A percentile compares a stretch with the other conserved stretches of the same genome.
Evolutionary conservation across 2,113 vertebrate genomes (phyloP).

Genomic region (Plecotus auritus): DNA sequence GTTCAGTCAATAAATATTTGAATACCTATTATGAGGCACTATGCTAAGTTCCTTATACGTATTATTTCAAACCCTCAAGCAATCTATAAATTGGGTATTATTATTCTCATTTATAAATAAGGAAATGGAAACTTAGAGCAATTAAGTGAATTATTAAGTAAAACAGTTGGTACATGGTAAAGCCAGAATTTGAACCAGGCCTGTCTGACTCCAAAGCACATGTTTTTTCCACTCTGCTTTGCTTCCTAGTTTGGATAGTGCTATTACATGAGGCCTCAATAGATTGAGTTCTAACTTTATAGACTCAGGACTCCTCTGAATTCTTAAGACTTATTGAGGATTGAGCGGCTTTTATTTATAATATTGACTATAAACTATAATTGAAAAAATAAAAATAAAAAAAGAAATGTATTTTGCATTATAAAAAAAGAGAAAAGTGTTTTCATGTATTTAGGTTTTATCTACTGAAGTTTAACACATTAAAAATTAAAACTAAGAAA

Average conservation of each 20-base stretch:
- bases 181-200: not conserved
- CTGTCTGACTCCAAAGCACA: not conserved
- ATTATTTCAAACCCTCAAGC: not conserved
- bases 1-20: not conserved
- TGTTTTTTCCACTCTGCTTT: not conserved
- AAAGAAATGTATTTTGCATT: not conserved
- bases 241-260: not conserved
- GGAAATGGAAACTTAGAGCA: not conserved
- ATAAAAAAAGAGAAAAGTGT: not conserved
- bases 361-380: not conserved
- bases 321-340: not conserved
- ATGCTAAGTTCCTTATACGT: not conserved
- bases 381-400: not conserved
- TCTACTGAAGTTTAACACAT: not conserved
- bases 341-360: not conserved
- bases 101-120: not conserved
- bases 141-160: not conserved
- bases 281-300: not conserved
- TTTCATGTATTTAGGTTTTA: not conserved
- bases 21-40: not conserved
- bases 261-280: not conserved
- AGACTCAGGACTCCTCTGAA: not conserved
- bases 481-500: slow-evolving; percentile 2
- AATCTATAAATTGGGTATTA: not conserved
- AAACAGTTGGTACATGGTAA: not conserved